phyloP scores from a whole-genome alignment of 2,797 vertebrate species.

The Tenualosa thibaudeaui region DNA sequence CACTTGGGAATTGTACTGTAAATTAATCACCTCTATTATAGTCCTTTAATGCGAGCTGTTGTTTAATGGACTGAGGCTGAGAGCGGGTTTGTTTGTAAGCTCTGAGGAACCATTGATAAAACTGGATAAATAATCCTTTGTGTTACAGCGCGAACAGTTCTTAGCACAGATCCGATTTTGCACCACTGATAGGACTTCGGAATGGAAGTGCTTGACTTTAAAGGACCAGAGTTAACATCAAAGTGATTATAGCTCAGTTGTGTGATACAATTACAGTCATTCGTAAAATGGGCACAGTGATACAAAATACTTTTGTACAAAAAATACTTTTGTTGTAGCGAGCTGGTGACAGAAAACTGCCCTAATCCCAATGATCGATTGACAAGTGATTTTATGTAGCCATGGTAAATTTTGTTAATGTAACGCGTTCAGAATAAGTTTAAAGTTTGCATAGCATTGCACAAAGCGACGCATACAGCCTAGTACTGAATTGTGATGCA shows the following conservation, averaged over 20 bases:
- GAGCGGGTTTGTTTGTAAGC: constrained; percentile 15
- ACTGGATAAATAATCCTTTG: constrained; percentile 24
- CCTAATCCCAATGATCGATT: not conserved
- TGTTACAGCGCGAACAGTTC: constrained; percentile 3
- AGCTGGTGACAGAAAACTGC: not conserved
- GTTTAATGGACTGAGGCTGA: not conserved
- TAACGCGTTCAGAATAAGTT: not conserved
- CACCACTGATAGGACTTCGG: not conserved
- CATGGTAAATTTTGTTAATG: not conserved
- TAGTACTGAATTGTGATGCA: not conserved
- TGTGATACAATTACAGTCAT: not conserved
- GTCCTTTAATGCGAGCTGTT: not conserved
- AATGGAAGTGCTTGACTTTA: not conserved
- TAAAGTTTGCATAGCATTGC: not conserved
- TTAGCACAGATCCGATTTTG: not conserved
- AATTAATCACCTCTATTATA: constrained; percentile 5
- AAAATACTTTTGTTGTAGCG: not conserved
- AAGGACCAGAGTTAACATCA: too few relatives aligned
- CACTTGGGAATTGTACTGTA: constrained; percentile 13
- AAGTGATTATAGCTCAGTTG: not conserved
- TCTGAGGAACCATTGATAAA: constrained; percentile 24
- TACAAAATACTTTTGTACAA: not conserved
- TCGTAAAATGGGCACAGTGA: not conserved
- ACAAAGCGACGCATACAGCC: not conserved
- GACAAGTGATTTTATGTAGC: not conserved